A percentile compares a stretch with the other conserved stretches of the same genome.
phyloP scores from a whole-genome alignment of 1,140 invertebrate genomes.

The Cotesia vestalis region DNA sequence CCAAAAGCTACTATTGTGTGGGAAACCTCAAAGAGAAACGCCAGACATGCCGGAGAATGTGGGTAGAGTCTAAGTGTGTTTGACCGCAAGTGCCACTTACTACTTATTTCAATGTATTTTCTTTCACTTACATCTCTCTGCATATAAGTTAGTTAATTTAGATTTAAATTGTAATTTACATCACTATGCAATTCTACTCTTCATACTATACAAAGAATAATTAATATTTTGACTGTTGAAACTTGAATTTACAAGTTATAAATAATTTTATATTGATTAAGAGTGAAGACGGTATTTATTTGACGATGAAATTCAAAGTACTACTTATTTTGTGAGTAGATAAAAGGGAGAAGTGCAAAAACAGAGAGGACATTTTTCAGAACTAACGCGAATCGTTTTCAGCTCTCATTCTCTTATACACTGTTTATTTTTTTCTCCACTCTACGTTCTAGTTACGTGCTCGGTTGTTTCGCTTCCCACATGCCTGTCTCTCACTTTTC shows the following conservation, averaged over 20 bases:
- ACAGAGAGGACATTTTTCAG: constrained; percentile 16
- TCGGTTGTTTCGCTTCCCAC: constrained; percentile 52
- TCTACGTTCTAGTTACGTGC: constrained; percentile 55
- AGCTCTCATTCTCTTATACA: constrained; percentile 49
- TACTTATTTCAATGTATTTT: constrained; percentile 6
- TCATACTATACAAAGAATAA: too few species aligned
- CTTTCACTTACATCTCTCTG: background rate
- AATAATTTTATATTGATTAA: too few species aligned
- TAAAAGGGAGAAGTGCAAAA: constrained; percentile 9
- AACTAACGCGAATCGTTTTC: constrained; percentile 52
- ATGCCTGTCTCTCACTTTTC: constrained; percentile 3
- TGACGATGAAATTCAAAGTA: background rate
- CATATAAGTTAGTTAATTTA: too few species aligned
- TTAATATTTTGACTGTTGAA: too few species aligned
- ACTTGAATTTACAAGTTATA: too few species aligned
- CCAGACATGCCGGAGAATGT: background rate
- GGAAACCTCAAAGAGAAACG: background rate
- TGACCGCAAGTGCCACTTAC: background rate
- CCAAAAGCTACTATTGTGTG: background rate
- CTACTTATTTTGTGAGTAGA: background rate
- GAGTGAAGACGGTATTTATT: too few species aligned
- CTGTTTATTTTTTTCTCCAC: constrained; percentile 55
- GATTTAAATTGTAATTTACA: too few species aligned
- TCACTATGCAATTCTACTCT: too few species aligned
- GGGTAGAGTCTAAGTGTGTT: background rate